A percentile compares a stretch with the other conserved stretches of the same genome.
These are phyloP conservation scores for Didymodactylos carnosus DNA, from an alignment of 2,888 invertebrate species.

Conservation along the genomic window DNA sequence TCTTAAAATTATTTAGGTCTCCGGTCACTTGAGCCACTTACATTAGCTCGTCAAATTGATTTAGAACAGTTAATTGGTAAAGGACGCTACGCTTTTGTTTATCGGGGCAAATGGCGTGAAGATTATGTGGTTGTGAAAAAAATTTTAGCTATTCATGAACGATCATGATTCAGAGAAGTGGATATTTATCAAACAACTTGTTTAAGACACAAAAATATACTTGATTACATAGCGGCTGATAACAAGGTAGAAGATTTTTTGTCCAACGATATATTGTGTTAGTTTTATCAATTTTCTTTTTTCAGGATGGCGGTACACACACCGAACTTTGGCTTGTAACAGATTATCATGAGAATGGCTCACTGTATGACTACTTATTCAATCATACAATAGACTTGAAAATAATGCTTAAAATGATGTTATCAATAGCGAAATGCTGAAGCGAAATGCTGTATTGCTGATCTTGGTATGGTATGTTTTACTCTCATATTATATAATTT, in stretches of 20 bases:
- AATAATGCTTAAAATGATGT: constrained; percentile 1
- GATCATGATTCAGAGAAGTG: constrained; percentile 4
- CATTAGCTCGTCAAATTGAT: not conserved
- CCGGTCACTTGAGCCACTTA: not conserved
- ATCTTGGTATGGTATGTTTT: too few species aligned
- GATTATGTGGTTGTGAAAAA: constrained; percentile 4
- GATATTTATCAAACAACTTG: not conserved
- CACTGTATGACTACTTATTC: constrained; percentile 7
- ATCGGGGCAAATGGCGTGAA: constrained; percentile 2
- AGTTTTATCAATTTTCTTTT: not conserved
- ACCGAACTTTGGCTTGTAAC: constrained; percentile 1
- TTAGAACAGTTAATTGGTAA: not conserved
- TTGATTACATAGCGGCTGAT: constrained; percentile 8
- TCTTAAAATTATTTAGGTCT: too few species aligned
- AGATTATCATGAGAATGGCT: constrained; percentile 10
- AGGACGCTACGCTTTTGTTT: constrained; percentile 5
- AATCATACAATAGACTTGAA: not conserved
- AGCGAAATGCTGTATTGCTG: constrained; percentile 10
- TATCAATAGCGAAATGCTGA: not conserved
- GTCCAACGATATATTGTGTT: not conserved
- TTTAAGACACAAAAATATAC: constrained; percentile 5
- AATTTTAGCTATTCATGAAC: constrained; percentile 1
- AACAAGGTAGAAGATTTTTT: not conserved
- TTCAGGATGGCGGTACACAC: not conserved
- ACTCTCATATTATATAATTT: too few species aligned